Conservation (phyloP, 1,140 invertebrate species). For the Vanessa atalanta region DNA sequence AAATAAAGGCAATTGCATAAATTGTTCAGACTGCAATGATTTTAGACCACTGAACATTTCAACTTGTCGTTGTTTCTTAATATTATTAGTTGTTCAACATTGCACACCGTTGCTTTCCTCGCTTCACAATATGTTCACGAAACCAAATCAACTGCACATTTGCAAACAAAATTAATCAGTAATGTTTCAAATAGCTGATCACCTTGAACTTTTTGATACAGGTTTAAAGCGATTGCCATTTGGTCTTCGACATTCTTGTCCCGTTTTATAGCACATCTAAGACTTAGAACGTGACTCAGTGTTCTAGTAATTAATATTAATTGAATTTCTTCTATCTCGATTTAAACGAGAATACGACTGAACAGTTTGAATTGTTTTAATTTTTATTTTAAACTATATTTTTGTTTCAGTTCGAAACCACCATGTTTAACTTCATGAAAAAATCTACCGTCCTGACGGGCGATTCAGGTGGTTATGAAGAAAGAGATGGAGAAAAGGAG, state of each 20-base stretch:
- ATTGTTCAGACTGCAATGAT: too few species aligned
- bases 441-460: slow-evolving; percentile 84
- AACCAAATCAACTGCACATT: slow-evolving; percentile 9
- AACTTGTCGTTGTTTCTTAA: too few species aligned
- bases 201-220: slow-evolving; percentile 40
- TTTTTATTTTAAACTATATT: not conserved
- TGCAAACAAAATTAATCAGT: slow-evolving; percentile 24
- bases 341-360: not conserved
- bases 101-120: too few species aligned
- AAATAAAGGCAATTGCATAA: too few species aligned
- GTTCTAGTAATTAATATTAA: slow-evolving; percentile 2
- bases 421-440: slow-evolving; percentile 95
- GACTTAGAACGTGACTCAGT: slow-evolving; percentile 16
- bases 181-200: slow-evolving; percentile 26
- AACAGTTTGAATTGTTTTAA: not conserved
- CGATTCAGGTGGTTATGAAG: slow-evolving; percentile 75
- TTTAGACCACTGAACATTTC: too few species aligned
- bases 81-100: too few species aligned
- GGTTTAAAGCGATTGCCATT: slow-evolving; percentile 31
- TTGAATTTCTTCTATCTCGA: not conserved
- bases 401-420: slow-evolving; percentile 56
- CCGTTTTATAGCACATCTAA: slow-evolving; percentile 27
- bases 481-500: slow-evolving; percentile 87
- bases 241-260: slow-evolving; percentile 31
- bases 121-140: not conserved